These are phyloP conservation scores for Anguilla pacifica DNA, from an alignment of 2,797 vertebrate species.

Conservation along the genomic window DNA sequence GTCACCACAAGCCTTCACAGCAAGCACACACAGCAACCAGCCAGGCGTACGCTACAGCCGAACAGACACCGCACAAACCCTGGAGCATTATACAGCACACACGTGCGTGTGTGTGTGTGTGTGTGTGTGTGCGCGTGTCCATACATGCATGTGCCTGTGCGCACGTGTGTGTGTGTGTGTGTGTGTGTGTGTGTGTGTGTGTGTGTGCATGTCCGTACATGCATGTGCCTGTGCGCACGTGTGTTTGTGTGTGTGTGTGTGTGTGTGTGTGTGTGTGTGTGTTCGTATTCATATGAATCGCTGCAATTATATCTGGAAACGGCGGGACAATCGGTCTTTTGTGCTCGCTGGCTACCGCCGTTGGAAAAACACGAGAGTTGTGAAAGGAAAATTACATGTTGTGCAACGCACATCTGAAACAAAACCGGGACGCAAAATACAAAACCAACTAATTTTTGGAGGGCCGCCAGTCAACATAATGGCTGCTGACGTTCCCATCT, in stretches of 20 bases:
- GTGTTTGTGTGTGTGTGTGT: background rate
- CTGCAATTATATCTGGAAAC: constrained; percentile 14
- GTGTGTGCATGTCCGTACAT: no score
- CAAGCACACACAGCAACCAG: background rate
- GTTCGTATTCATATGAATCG: background rate
- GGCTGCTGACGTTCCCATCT: constrained; percentile 19
- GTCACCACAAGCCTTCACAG: background rate
- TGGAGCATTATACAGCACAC: background rate
- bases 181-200: background rate
- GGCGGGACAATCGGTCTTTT: constrained; percentile 14
- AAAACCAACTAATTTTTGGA: constrained; percentile 27
- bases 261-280: background rate
- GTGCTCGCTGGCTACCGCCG: constrained; percentile 16
- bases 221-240: no score
- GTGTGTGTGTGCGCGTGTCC: background rate
- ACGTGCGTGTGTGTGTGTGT: background rate
- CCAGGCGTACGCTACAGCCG: background rate
- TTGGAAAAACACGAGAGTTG: constrained; percentile 24
- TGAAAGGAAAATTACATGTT: constrained; percentile 31
- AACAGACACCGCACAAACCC: no score
- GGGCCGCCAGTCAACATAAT: constrained; percentile 17
- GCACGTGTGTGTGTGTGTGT: background rate
- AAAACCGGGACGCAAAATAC: constrained; percentile 31
- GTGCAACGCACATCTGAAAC: constrained; percentile 23
- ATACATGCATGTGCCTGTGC: background rate